These are phyloP conservation scores for Salminus brasiliensis DNA, from an alignment of 2,113 vertebrate genomes.

Conservation along the genomic window DNA sequence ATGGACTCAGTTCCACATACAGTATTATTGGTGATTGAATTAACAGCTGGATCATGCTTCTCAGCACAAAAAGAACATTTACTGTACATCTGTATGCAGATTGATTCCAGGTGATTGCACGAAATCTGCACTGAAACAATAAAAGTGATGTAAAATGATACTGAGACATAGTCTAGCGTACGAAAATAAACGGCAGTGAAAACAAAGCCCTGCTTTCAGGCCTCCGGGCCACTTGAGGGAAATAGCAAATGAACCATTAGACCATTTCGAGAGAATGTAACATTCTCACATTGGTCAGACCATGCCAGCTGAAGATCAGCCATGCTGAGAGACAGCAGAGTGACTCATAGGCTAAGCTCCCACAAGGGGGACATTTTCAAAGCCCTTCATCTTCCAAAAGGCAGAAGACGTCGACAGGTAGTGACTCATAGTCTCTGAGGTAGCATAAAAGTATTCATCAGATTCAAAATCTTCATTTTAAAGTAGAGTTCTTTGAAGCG, in stretches of 20 bases:
- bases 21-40: too few species aligned
- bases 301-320: neutral
- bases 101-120: too few species aligned
- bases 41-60: too few species aligned
- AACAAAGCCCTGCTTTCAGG: neutral
- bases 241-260: neutral
- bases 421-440: neutral
- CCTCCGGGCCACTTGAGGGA: neutral
- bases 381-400: neutral
- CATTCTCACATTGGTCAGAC: neutral
- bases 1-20: too few species aligned
- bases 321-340: neutral
- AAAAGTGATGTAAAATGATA: neutral
- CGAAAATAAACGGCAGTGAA: too few species aligned
- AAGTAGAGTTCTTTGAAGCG: too few species aligned
- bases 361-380: conserved; percentile 16
- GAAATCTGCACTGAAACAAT: too few species aligned
- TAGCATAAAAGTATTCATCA: neutral
- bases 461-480: neutral
- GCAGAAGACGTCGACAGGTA: neutral
- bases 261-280: neutral
- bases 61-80: too few species aligned
- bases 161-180: too few species aligned
- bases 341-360: conserved; percentile 26
- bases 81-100: too few species aligned